Evolutionary conservation across 2,113 vertebrate genomes (phyloP).

Genomic region (rat (Rattus norvegicus)): GRCr8 NC_086026.1:61917001-61917500

Average conservation of each 20-base stretch:
- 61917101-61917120: not conserved
- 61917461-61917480: not conserved
- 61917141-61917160: not conserved
- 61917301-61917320: not conserved
- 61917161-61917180: not conserved
- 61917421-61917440: not conserved
- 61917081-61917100: not conserved
- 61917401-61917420: not conserved
- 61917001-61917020: not conserved
- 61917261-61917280: not conserved
- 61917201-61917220: not conserved
- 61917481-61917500: not conserved
- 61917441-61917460: not conserved
- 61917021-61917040: not conserved
- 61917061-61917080: not conserved
- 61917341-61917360: not conserved
- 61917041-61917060: not conserved
- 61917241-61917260: not conserved
- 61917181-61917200: not conserved
- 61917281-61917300: not conserved
- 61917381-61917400: not conserved
- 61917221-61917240: not conserved
- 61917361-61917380: not conserved
- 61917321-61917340: not conserved
- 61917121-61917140: not conserved